These are phyloP conservation scores for Oscheius sp. DNA, from an alignment of 2,888 invertebrate species.

Conservation along the genomic window DNA sequence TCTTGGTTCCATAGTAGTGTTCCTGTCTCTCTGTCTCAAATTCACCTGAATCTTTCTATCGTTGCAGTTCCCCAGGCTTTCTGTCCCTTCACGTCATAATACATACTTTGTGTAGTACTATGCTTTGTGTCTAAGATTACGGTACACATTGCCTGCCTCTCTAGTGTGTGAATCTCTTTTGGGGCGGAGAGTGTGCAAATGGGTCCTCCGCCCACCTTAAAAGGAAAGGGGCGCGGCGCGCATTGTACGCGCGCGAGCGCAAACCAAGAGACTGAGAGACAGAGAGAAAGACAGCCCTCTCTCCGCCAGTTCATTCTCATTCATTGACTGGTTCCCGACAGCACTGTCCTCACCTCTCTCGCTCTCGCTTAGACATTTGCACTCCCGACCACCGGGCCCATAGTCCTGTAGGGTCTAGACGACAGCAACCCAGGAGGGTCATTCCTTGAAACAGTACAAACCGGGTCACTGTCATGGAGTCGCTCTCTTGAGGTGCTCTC, in stretches of 20 bases:
- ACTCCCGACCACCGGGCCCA: constrained; percentile 1
- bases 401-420: not conserved
- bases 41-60: too few species aligned
- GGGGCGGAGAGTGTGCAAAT: constrained; percentile 28
- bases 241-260: constrained; percentile 29
- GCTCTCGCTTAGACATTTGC: constrained; percentile 11
- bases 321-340: constrained; percentile 38
- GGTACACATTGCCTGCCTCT: constrained; percentile 8
- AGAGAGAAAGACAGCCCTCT: not conserved
- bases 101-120: not conserved
- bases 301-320: constrained; percentile 21
- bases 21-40: too few species aligned
- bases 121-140: constrained; percentile 12
- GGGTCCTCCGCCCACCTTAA: constrained; percentile 20
- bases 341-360: constrained; percentile 2
- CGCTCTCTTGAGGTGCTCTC: constrained; percentile 60
- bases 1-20: too few species aligned
- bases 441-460: constrained; percentile 58
- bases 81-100: not conserved
- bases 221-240: constrained; percentile 22
- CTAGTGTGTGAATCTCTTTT: not conserved
- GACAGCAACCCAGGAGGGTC: constrained; percentile 58
- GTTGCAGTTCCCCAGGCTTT: too few species aligned
- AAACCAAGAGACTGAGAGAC: not conserved
- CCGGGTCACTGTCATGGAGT: constrained; percentile 59